These are phyloP conservation scores for Busseola fusca DNA, from an alignment of 2,888 invertebrate species.

Conservation along the genomic window DNA sequence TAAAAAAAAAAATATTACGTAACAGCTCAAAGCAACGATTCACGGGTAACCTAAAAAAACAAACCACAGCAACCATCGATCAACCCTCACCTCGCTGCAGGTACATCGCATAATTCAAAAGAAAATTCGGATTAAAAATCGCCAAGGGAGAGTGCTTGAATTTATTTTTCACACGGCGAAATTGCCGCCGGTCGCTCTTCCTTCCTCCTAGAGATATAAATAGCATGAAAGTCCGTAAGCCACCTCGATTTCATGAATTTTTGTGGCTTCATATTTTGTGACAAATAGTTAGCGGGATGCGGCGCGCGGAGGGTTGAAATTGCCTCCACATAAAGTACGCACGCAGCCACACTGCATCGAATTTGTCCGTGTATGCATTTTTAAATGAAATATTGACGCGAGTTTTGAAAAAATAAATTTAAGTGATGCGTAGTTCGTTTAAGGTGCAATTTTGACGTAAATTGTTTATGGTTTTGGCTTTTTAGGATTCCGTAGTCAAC, in stretches of 20 bases:
- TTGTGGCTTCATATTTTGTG: slow-evolving; percentile 79
- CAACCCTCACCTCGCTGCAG: slow-evolving; percentile 53
- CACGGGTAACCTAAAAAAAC: slow-evolving; percentile 9
- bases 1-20: not conserved
- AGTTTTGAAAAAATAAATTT: slow-evolving; percentile 33
- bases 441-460: slow-evolving; percentile 11
- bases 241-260: slow-evolving; percentile 79
- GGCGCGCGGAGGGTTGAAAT: slow-evolving; percentile 68
- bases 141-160: slow-evolving; percentile 71
- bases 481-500: too few species aligned
- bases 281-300: slow-evolving; percentile 74
- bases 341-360: slow-evolving; percentile 57
- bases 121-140: slow-evolving; percentile 78
- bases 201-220: slow-evolving; percentile 72
- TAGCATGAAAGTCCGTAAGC: slow-evolving; percentile 70
- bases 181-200: slow-evolving; percentile 76
- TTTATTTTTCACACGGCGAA: slow-evolving; percentile 75
- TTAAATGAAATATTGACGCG: slow-evolving; percentile 54
- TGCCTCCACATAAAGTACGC: slow-evolving; percentile 68
- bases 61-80: slow-evolving; percentile 39
- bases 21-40: not conserved
- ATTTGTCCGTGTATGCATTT: slow-evolving; percentile 55
- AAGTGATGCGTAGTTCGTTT: slow-evolving; percentile 18
- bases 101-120: slow-evolving; percentile 76
- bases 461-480: not conserved